These are phyloP conservation scores for Procapra przewalskii DNA, from an alignment of 2,113 vertebrate genomes.

Conservation along the genomic window DNA sequence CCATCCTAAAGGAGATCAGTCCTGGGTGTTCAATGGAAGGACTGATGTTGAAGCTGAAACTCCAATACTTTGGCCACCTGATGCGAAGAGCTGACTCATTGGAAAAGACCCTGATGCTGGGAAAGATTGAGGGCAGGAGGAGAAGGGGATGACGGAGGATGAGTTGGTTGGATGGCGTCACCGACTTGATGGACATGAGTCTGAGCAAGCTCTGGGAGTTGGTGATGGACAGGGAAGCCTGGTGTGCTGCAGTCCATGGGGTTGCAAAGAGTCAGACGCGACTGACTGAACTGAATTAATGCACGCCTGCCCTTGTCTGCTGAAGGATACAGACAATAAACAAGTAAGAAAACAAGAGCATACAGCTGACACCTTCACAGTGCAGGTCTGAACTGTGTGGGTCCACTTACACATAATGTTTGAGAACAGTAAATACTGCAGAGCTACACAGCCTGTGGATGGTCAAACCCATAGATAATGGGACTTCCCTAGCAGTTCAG, in stretches of 20 bases:
- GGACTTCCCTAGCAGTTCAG: background rate
- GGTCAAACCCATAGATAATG: background rate
- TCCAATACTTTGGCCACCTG: background rate
- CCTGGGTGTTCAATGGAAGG: background rate
- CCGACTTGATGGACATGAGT: background rate
- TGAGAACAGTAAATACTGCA: background rate
- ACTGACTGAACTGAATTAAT: background rate
- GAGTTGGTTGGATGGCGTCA: background rate
- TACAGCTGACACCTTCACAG: background rate
- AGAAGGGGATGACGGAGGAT: background rate
- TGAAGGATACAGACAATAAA: background rate
- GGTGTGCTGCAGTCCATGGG: rapidly evolving
- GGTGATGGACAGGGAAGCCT: background rate
- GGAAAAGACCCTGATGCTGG: background rate
- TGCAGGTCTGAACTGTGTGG: background rate
- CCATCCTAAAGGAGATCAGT: background rate
- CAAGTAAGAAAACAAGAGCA: background rate
- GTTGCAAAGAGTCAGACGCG: background rate
- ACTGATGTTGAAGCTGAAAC: background rate
- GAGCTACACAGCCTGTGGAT: background rate
- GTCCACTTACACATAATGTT: background rate
- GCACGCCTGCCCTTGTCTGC: background rate
- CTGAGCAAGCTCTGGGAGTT: background rate
- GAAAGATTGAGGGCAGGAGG: background rate
- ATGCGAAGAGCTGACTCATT: background rate